phyloP scores from a whole-genome alignment of 2,888 invertebrate species.

The Polymixis lichenea region DNA sequence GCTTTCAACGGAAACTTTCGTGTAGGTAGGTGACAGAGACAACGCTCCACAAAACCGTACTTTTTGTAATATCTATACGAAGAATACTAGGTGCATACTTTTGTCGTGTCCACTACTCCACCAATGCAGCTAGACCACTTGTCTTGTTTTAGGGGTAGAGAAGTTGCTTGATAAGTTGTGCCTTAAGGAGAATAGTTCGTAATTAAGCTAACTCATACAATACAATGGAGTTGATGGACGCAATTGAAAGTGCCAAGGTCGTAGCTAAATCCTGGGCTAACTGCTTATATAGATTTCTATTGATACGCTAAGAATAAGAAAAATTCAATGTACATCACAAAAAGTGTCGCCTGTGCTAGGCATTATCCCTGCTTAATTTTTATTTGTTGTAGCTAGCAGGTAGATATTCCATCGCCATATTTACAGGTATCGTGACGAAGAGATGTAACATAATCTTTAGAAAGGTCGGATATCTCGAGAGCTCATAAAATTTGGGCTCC shows the following conservation, averaged over 20 bases:
- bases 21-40: neutral
- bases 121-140: neutral
- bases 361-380: neutral
- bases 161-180: constrained; percentile 2
- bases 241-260: too few relatives aligned
- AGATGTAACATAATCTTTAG: constrained; percentile 43
- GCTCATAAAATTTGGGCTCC: constrained; percentile 46
- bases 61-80: neutral
- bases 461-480: constrained; percentile 49
- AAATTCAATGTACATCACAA: neutral
- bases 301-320: too few relatives aligned
- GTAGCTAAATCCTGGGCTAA: too few relatives aligned
- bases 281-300: too few relatives aligned
- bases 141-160: neutral
- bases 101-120: neutral
- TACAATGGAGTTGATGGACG: neutral
- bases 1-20: neutral
- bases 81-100: neutral
- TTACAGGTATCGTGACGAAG: constrained; percentile 28
- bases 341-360: neutral
- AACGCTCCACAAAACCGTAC: neutral
- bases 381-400: constrained; percentile 13
- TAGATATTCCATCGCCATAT: constrained; percentile 13
- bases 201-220: neutral
- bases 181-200: neutral